Conservation (phyloP, 2,797 vertebrate species). For the Lithobates pipiens region DNA sequence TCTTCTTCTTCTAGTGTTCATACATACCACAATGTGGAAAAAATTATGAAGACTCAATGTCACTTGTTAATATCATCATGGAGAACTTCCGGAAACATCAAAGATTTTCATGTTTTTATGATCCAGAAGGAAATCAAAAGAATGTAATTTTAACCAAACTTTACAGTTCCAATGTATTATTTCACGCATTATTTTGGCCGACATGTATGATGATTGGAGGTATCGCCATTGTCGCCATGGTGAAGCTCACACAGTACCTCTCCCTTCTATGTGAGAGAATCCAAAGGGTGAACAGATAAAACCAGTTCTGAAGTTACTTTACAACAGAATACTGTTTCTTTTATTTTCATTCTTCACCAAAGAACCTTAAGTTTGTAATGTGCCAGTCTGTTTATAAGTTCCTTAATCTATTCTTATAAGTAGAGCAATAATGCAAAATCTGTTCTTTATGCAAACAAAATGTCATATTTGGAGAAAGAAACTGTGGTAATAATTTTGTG, state of each 20-base stretch:
- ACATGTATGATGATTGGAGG: constrained; percentile 89
- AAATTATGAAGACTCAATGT: constrained; percentile 83
- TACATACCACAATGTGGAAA: constrained; percentile 91
- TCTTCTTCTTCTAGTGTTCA: constrained; percentile 82
- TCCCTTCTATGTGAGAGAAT: constrained; percentile 90
- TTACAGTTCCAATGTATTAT: constrained; percentile 85
- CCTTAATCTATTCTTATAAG: constrained; percentile 77
- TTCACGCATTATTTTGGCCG: constrained; percentile 93
- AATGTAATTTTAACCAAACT: constrained; percentile 88
- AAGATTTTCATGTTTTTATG: constrained; percentile 86
- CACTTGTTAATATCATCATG: constrained; percentile 84
- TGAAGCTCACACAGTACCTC: constrained; percentile 94
- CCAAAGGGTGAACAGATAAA: constrained; percentile 87
- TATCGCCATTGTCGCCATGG: constrained; percentile 87
- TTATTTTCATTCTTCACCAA: constrained; percentile 83
- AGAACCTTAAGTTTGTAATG: constrained; percentile 87
- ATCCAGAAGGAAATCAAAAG: constrained; percentile 83
- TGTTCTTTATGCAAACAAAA: constrained; percentile 83
- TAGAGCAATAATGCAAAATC: constrained; percentile 84
- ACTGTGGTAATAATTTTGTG: constrained; percentile 69
- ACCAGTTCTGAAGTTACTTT: constrained; percentile 62
- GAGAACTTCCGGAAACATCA: constrained; percentile 87
- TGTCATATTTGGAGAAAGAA: constrained; percentile 73
- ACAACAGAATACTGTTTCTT: constrained; percentile 75
- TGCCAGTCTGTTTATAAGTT: constrained; percentile 80